A percentile compares a stretch with the other conserved stretches of the same genome.
Conservation (phyloP, 1,140 invertebrate genomes). For the Drosophila tropicalis region DNA sequence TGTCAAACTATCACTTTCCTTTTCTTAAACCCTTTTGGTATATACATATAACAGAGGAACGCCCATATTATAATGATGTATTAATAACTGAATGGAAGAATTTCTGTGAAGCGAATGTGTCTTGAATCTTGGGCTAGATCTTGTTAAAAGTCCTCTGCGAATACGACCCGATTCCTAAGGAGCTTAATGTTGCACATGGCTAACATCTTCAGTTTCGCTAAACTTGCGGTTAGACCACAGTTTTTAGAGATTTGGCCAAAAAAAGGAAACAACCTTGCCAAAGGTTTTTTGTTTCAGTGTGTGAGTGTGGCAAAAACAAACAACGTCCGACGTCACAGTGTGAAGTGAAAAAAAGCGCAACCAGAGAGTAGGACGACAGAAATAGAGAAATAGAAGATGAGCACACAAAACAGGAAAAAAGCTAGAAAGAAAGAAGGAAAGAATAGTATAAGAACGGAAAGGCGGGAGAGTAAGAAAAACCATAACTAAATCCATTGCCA, state of each 20-base stretch:
- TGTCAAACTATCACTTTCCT: no score
- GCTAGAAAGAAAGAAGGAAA: not conserved
- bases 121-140: not conserved
- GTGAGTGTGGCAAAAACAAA: slow-evolving; percentile 61
- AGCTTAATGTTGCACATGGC: not conserved
- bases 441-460: slow-evolving; percentile 29
- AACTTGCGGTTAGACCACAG: slow-evolving; percentile 8
- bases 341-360: slow-evolving; percentile 61
- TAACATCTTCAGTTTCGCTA: not conserved
- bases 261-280: not conserved
- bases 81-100: no score
- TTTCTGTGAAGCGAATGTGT: no score
- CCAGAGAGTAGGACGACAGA: slow-evolving; percentile 42
- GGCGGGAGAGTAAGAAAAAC: slow-evolving; percentile 70
- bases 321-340: slow-evolving; percentile 58
- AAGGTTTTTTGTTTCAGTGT: slow-evolving; percentile 65
- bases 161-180: not conserved
- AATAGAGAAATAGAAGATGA: not conserved
- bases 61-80: no score
- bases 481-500: slow-evolving; percentile 81
- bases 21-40: no score
- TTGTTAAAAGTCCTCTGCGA: not conserved
- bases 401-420: not conserved
- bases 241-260: not conserved
- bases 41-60: no score